phyloP scores from a whole-genome alignment of 2,888 invertebrate species.

The Chirona hameri region DNA sequence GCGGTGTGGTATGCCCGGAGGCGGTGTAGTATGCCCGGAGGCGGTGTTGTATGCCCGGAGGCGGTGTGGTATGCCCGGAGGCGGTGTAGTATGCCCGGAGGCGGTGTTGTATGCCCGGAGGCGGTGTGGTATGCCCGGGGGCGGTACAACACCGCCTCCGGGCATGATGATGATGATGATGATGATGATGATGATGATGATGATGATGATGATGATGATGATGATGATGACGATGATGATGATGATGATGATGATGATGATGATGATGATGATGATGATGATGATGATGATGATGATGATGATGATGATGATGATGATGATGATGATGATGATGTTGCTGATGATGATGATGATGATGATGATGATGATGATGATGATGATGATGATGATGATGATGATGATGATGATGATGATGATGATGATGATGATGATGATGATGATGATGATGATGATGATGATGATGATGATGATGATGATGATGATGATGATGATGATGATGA shows the following conservation, averaged over 20 bases:
- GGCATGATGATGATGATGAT: conserved; percentile 7
- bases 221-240: conserved; percentile 10
- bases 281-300: conserved; percentile 3
- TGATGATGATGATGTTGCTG: too few relatives aligned
- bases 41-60: too few relatives aligned
- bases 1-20: too few relatives aligned
- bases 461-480: conserved; percentile 7
- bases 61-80: too few relatives aligned
- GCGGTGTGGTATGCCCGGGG: too few relatives aligned
- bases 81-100: too few relatives aligned
- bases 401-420: conserved; percentile 6
- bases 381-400: conserved; percentile 3
- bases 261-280: conserved; percentile 22
- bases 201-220: conserved; percentile 22
- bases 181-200: conserved; percentile 22
- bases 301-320: conserved; percentile 22
- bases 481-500: background rate
- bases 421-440: conserved; percentile 22
- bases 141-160: too few relatives aligned
- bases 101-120: too few relatives aligned
- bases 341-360: too few relatives aligned
- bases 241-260: conserved; percentile 22
- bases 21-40: too few relatives aligned
- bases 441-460: conserved; percentile 22
- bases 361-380: too few relatives aligned